Percentiles rank a stretch among this genome's conserved stretches.
These are phyloP conservation scores for Calvadosia cruxmelitensis DNA, from an alignment of 30 jellyfish, hydroid and myxozoan species.

Conservation along the genomic window DNA sequence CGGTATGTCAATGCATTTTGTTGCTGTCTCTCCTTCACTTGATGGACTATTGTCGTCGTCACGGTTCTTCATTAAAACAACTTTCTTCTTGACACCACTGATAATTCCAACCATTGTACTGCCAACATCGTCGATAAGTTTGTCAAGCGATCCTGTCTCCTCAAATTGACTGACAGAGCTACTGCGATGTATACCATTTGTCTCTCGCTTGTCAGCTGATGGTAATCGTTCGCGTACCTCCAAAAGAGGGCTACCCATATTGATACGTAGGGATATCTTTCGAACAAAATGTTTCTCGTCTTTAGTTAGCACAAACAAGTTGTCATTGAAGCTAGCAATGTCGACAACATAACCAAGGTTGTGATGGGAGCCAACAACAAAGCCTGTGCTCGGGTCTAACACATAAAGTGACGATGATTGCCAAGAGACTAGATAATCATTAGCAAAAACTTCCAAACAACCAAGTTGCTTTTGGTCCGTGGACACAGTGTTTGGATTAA, in stretches of 20 bases:
- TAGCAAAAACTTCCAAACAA: constrained; percentile 33
- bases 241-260: constrained; percentile 64
- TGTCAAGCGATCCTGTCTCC: constrained; percentile 73
- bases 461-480: constrained; percentile 86
- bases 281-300: constrained; percentile 73
- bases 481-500: constrained; percentile 5
- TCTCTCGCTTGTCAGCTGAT: constrained; percentile 17
- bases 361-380: constrained; percentile 82
- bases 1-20: background rate
- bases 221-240: constrained; percentile 54
- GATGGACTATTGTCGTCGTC: background rate
- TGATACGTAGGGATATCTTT: constrained; percentile 36
- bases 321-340: constrained; percentile 43
- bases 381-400: constrained; percentile 77
- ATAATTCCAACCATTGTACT: constrained; percentile 61
- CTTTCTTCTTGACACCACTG: constrained; percentile 65
- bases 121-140: constrained; percentile 74
- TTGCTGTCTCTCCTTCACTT: background rate
- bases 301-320: constrained; percentile 65
- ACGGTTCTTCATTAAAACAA: background rate
- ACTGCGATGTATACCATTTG: constrained; percentile 37
- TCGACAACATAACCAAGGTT: constrained; percentile 87
- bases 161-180: constrained; percentile 84
- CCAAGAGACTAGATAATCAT: constrained; percentile 59
- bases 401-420: constrained; percentile 94